Evolutionary conservation across 2,888 invertebrate species (phyloP), one percentile per base, ranked within the genome.

Genomic region (Mythimna pallens): DNA sequence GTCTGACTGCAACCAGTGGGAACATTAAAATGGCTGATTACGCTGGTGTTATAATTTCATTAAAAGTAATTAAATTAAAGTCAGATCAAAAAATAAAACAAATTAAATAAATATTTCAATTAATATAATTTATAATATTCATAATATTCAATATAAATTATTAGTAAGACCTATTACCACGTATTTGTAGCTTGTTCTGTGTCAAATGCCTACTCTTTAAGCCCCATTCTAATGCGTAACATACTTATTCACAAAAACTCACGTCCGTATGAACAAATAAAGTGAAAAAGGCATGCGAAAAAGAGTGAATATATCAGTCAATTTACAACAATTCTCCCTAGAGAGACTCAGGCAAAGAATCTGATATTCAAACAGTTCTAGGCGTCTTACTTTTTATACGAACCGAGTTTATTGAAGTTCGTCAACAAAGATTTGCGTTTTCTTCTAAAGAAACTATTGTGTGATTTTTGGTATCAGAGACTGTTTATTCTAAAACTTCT

Each of bases 341-440:
- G 20, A 50, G n/a, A 55, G 73, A 79, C 55, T 64, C 52, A 30
- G 12, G 22, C 43, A 43, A 68, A 76, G 30, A 54, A 58, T 63
- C 25, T 40, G 62, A 59, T 61, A 67, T 76, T 68, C 69, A 70
- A 67, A 78, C 73, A 50, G 4, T 64, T 43, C 58, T 25, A 73
- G 64, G 20, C 30, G 22, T 50, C 34, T n/a, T 64, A 73, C 64
- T 79, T 73, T 59, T 65, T 50, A 22, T 65, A 64, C 25, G 57
- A 36, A 12, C 17, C 17, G 40, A 67, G 64, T 62, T 73, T 73
- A 65, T 69, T 40, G 65, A 74, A 65, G 68, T 65, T 57, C 30
- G 47, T 40, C 52, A 50, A 55, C 55, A 66, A 64, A 54, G n/a
- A 55, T 34, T 36, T 50, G 62, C 30, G 58, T 55, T 66, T 66